phyloP scores from a whole-genome alignment of 2,888 invertebrate genomes.

The Ommatoiulus sabulosus region DNA sequence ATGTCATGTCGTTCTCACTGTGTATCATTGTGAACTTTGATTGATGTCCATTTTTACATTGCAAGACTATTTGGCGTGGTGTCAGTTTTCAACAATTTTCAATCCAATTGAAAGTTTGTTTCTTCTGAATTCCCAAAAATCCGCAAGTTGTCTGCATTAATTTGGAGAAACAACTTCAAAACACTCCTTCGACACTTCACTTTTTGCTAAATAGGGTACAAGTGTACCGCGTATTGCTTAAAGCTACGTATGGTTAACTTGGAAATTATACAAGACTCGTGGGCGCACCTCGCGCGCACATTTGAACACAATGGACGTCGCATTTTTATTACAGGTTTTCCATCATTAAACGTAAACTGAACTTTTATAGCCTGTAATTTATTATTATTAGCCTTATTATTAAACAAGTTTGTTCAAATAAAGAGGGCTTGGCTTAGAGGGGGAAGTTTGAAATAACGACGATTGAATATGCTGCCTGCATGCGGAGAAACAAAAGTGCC shows the following conservation, averaged over 20 bases:
- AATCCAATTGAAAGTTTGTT: too few relatives aligned
- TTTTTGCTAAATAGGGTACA: background rate
- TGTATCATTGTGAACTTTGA: too few relatives aligned
- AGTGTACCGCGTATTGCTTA: background rate
- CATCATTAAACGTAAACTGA: slow-evolving; percentile 35
- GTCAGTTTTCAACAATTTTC: too few relatives aligned
- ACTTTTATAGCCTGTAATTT: slow-evolving; percentile 33
- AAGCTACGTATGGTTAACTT: background rate
- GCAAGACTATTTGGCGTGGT: too few relatives aligned
- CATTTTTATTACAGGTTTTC: slow-evolving; percentile 14
- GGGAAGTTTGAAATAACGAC: background rate
- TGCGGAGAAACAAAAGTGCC: background rate
- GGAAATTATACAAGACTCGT: slow-evolving; percentile 4
- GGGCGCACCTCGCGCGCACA: background rate
- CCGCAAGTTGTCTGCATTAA: background rate
- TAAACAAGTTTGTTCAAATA: slow-evolving; percentile 40
- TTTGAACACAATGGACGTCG: slow-evolving; percentile 3
- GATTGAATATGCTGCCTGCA: background rate
- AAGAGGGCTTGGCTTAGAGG: background rate
- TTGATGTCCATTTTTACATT: too few relatives aligned
- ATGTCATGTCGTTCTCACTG: too few relatives aligned
- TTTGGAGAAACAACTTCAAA: background rate
- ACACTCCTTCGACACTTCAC: background rate
- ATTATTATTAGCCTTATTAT: slow-evolving; percentile 43
- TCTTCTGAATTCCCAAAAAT: too few relatives aligned